Evolutionary conservation across 2,888 invertebrate species (phyloP), one percentile per base, ranked within the genome.

Genomic region (Panorpa germanica): DNA sequence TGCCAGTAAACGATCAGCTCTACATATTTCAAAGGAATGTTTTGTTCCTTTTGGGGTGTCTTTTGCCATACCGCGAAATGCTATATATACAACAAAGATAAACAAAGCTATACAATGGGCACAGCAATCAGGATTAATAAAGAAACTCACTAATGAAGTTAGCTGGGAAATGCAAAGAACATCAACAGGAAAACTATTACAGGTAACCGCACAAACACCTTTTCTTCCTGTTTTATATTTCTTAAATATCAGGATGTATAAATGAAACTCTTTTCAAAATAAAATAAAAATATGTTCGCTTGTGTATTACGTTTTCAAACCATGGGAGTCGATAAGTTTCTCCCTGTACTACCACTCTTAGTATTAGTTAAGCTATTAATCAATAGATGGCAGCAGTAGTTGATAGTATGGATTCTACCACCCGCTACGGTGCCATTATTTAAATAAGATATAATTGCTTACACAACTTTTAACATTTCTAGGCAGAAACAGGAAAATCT

Each of bases 1-100:
- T 13, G 41, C 52, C 2, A 45, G 51, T 0, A 71, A 72, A 38
- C 60, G 74, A 30, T 63, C 71, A 1, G 55, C 69, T 3, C 55
- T 81, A 17, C 81, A 81, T 42, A 63, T 80, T 30, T 72, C 73
- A 30, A 59, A 68, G 22, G 69, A 80, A 50, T 82, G 81, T 43
- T 76, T 80, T 41, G 71, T 70, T 0, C 68, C 70, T 1, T 78
- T 73, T 39, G 65, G 72, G 31, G 69, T 80, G 1, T 64, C 70
- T 0, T 55, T 73, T 25, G 57, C 63, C 2, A 70, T 71, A 41
- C 71, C 71, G 1, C 61, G 61, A 29, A 61, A 70, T 39, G 68
- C 78, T 0, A 54, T 74, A 1, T 74, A 73, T 43, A 61, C 65
- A 4, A 55, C 59, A 2, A 61, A 68, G 37, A 47, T 81, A 8